Conservation (phyloP, 1,140 invertebrate genomes). For the Neodiprion lecontei region DNA sequence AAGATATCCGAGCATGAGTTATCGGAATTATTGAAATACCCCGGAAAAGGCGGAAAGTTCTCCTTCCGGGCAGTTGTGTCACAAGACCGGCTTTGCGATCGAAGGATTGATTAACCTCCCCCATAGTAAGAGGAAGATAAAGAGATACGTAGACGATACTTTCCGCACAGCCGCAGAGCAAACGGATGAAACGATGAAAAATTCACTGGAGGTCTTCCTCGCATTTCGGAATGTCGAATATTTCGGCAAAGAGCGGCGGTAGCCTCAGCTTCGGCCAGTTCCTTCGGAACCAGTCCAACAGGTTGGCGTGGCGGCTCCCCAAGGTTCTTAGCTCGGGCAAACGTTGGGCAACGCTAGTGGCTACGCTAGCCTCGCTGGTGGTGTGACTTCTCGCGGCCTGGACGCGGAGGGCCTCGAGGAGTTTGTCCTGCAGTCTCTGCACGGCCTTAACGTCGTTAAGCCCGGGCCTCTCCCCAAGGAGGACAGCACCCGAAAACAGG, state of each 20-base stretch:
- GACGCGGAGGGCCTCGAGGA: slow-evolving; percentile 85
- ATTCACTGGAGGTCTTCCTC: slow-evolving; percentile 76
- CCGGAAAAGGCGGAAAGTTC: no score
- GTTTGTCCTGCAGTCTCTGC: slow-evolving; percentile 81
- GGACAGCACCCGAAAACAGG: slow-evolving; percentile 85
- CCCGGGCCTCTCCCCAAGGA: slow-evolving; percentile 81
- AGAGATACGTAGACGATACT: no score
- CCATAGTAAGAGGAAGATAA: no score
- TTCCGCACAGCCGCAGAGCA: no score
- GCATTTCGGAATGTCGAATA: slow-evolving; percentile 95
- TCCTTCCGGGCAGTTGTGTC: no score
- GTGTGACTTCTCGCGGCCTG: slow-evolving; percentile 62
- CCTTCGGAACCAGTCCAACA: slow-evolving; percentile 88
- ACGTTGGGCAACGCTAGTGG: slow-evolving; percentile 57
- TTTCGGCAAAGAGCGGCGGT: slow-evolving; percentile 94
- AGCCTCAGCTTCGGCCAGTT: slow-evolving; percentile 87
- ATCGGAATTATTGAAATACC: no score
- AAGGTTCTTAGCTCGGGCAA: slow-evolving; percentile 82
- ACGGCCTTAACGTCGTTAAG: slow-evolving; percentile 86
- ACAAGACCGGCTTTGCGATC: no score
- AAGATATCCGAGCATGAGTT: no score
- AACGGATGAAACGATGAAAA: not conserved
- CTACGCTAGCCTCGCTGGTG: slow-evolving; percentile 46
- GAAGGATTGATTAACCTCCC: no score
- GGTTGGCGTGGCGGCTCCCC: slow-evolving; percentile 83